Evolutionary conservation across 2,888 invertebrate genomes (phyloP), one percentile per base, ranked within the genome.

Genomic region (Sinodicranocentrus sp.): DNA sequence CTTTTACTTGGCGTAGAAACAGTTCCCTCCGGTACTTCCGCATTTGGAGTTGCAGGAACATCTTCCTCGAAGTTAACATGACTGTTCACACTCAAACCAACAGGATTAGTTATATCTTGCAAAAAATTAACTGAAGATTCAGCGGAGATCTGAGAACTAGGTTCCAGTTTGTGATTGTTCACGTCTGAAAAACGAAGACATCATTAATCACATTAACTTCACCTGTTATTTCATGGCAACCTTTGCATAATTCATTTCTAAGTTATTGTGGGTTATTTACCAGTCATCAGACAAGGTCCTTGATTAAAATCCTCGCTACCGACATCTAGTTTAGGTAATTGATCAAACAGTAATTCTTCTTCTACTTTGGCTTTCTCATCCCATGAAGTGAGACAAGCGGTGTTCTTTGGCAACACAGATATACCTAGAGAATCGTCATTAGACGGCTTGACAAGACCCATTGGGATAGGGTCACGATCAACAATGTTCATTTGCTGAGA

Each of bases 111-210:
- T n/a, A 80, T 72, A 25, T 80, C 72, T 21, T 80, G 80, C 67
- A 80, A 80, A 57, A 65, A 65, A 43, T 80, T 80, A 17, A 21
- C 80, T 63, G 72, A 65, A 26, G 80, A 72, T 72, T 72, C 80
- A 54, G 57, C 43, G 1, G 80, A 80, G 80, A 80, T 80, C 80
- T 63, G 52, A 48, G 70, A 44, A 26, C 52, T 71, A 5, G 72
- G n/a, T 54, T 79, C 79, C 17, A 52, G 5, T 19, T 43, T 54
- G 23, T 54, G 48, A 72, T 43, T 57, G 63, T 39, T 72, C 3
- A n/a, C 17, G 54, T 80, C 80, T 80, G 33, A 10, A 54, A 39
- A 28, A 17, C 13, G 39, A 65, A 39, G 65, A 65, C 3, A 39
- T 8, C n/a, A 10, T 39, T 8, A 10, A n/a, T 23, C 15, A 63